phyloP scores from a whole-genome alignment of 2,797 vertebrate species.

The Hephaestus fuliginosus region DNA sequence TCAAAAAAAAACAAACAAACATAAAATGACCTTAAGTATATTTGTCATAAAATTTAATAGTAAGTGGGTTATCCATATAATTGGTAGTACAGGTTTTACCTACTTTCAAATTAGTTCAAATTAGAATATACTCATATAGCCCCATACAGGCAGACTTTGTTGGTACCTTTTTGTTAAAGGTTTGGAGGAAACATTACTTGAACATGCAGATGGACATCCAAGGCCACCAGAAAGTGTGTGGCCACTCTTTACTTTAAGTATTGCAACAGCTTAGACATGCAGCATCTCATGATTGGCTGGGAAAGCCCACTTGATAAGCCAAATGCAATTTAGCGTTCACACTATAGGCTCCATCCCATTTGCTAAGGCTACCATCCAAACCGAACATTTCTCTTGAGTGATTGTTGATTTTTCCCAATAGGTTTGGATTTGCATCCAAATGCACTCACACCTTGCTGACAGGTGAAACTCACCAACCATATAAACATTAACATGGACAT shows the following conservation, averaged over 20 bases:
- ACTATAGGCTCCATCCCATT: conserved; percentile 1
- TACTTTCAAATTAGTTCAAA: conserved; percentile 46
- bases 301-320: conserved; percentile 71
- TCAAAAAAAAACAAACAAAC: conserved; percentile 39
- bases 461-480: conserved; percentile 11
- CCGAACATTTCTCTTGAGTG: conserved; percentile 12
- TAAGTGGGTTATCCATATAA: conserved; percentile 35
- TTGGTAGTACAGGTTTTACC: conserved; percentile 21
- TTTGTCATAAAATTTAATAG: conserved; percentile 28
- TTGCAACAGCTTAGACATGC: conserved; percentile 88
- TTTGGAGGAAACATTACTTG: conserved; percentile 35
- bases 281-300: conserved; percentile 89
- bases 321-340: conserved; percentile 36
- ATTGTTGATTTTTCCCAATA: conserved; percentile 14
- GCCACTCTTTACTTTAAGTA: conserved; percentile 79
- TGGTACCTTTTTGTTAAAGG: conserved; percentile 9
- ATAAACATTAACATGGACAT: conserved; percentile 3
- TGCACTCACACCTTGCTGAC: conserved; percentile 24
- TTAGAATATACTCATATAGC: conserved; percentile 38
- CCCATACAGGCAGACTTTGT: conserved; percentile 41
- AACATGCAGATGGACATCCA: conserved; percentile 55
- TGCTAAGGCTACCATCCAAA: conserved; percentile 20
- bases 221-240: conserved; percentile 58
- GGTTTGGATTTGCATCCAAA: not conserved
- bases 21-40: conserved; percentile 3